Evolutionary conservation across 2,113 vertebrate species (phyloP).

Genomic region (Axis porcinus): DNA sequence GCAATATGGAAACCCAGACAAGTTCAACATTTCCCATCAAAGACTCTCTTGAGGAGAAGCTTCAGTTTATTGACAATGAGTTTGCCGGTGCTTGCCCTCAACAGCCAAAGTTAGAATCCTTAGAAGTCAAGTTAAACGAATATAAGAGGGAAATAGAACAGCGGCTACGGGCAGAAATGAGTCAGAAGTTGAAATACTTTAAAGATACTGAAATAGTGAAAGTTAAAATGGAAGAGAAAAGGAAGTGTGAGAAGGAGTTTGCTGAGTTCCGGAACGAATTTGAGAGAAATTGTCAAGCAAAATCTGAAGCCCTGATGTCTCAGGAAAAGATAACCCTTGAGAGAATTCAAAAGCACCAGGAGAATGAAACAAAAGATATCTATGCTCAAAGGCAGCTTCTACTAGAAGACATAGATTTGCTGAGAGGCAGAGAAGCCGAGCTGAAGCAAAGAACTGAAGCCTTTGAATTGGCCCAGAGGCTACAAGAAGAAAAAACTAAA

Average conservation of each 20-base stretch:
- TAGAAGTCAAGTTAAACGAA: constrained; percentile 86
- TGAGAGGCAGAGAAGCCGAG: constrained; percentile 89
- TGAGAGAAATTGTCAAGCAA: constrained; percentile 86
- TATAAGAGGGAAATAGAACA: constrained; percentile 90
- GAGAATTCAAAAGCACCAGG: constrained; percentile 90
- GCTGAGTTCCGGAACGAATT: constrained; percentile 84
- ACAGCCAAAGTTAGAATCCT: constrained; percentile 81
- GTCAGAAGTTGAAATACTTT: constrained; percentile 89
- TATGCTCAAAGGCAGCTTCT: constrained; percentile 91
- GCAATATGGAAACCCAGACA: constrained; percentile 87
- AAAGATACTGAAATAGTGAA: constrained; percentile 91
- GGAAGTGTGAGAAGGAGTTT: constrained; percentile 84
- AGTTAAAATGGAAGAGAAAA: constrained; percentile 90
- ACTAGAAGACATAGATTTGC: constrained; percentile 90
- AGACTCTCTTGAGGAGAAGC: constrained; percentile 88
- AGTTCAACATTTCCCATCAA: constrained; percentile 65
- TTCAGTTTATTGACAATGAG: constrained; percentile 93
- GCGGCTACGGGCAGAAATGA: constrained; percentile 88
- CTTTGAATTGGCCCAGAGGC: constrained; percentile 90
- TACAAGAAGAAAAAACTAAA: constrained; percentile 90
- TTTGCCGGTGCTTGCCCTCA: constrained; percentile 84
- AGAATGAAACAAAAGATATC: constrained; percentile 92
- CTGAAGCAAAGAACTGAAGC: constrained; percentile 88
- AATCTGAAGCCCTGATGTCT: constrained; percentile 86
- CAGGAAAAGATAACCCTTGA: constrained; percentile 92